Percentiles rank a stretch among this genome's conserved stretches.
These are phyloP conservation scores for Drosophila sturtevanti DNA, from an alignment of 1,140 invertebrate species.

Conservation along the genomic window DNA sequence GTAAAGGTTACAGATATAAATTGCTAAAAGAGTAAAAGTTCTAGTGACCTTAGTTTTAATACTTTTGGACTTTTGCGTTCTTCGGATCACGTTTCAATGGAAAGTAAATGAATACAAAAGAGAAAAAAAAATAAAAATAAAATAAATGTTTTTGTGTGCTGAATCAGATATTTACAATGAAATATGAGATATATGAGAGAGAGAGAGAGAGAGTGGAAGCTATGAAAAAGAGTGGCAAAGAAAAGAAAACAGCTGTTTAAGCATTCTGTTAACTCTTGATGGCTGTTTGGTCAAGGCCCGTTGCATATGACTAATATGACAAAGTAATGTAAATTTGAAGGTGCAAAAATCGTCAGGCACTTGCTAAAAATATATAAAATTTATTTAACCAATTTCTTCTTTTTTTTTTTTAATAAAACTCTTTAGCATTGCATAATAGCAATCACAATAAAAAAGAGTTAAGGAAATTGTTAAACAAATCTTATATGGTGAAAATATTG, in stretches of 20 bases:
- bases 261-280: background rate
- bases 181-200: background rate
- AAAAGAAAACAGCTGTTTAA: slow-evolving; percentile 1
- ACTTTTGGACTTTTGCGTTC: background rate
- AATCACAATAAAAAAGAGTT: slow-evolving; percentile 22
- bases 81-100: slow-evolving; percentile 6
- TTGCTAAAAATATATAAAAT: slow-evolving; percentile 58
- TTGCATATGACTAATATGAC: background rate
- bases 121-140: background rate
- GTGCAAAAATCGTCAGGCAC: slow-evolving; percentile 67
- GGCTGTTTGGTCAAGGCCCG: background rate
- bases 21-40: background rate
- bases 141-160: background rate
- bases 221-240: background rate
- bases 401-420: slow-evolving; percentile 8
- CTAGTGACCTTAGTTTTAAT: background rate
- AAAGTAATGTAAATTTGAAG: slow-evolving; percentile 19
- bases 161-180: slow-evolving; percentile 39
- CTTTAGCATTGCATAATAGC: slow-evolving; percentile 50
- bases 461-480: slow-evolving; percentile 56
- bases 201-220: background rate
- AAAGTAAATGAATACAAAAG: slow-evolving; percentile 60
- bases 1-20: background rate
- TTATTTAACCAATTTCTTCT: slow-evolving; percentile 1
- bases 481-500: background rate